phyloP scores from a whole-genome alignment of 1,140 invertebrate genomes.

The Tetraneura akinire region DNA sequence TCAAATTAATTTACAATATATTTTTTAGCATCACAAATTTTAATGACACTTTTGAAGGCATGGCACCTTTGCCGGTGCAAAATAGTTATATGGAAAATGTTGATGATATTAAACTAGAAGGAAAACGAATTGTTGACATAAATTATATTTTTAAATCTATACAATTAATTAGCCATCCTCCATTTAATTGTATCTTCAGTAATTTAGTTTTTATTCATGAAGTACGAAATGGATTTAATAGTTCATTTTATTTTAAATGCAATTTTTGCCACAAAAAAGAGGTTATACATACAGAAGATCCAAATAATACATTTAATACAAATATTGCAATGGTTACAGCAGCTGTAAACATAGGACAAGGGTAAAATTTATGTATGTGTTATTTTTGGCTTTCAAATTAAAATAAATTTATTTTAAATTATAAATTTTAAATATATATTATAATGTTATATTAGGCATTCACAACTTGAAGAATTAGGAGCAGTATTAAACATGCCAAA shows the following conservation, averaged over 20 bases:
- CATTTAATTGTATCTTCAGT: background rate
- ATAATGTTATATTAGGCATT: background rate
- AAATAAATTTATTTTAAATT: background rate
- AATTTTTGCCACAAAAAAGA: background rate
- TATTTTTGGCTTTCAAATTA: background rate
- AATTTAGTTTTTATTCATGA: constrained; percentile 2
- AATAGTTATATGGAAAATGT: too few relatives aligned
- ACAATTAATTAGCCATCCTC: background rate
- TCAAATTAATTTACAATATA: too few relatives aligned
- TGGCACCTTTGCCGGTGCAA: too few relatives aligned
- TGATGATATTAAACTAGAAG: background rate
- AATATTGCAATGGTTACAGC: background rate
- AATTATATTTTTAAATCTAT: background rate
- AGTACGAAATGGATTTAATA: background rate
- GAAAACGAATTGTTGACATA: background rate
- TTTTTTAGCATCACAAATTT: too few relatives aligned
- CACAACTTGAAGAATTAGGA: background rate
- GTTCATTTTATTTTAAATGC: constrained; percentile 13
- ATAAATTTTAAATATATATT: background rate
- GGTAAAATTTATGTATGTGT: background rate
- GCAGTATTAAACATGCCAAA: background rate
- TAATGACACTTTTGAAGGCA: too few relatives aligned
- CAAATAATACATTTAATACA: background rate
- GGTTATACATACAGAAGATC: background rate
- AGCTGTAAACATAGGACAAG: background rate